phyloP scores from a whole-genome alignment of 1,140 invertebrate genomes.

The Chymomyza costata region DNA sequence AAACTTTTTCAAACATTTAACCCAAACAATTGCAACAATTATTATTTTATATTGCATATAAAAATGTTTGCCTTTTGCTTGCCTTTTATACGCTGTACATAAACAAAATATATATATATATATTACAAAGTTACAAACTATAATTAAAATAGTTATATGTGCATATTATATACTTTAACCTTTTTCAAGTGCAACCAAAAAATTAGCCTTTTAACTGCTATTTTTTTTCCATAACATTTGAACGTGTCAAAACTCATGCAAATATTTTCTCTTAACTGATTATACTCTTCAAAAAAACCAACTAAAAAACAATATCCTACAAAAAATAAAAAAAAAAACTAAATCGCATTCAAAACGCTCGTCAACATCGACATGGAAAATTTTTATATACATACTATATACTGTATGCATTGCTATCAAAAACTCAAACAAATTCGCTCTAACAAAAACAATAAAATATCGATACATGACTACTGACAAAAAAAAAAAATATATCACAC shows the following conservation, averaged over 20 bases:
- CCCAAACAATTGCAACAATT: too few species aligned
- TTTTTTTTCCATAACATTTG: conserved; percentile 47
- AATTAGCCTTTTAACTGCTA: conserved; percentile 16
- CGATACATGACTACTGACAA: too few species aligned
- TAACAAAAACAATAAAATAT: conserved; percentile 35
- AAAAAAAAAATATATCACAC: conserved; percentile 13
- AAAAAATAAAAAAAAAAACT: conserved; percentile 39
- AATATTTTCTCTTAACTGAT: conserved; percentile 60
- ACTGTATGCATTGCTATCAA: conserved; percentile 36
- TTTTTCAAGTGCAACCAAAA: conserved; percentile 5
- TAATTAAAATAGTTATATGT: too few species aligned
- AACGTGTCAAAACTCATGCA: conserved; percentile 58
- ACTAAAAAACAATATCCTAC: conserved; percentile 22
- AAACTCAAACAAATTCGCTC: conserved; percentile 33
- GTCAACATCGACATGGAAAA: conserved; percentile 52
- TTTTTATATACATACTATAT: conserved; percentile 28
- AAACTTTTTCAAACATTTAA: too few species aligned
- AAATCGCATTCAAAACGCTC: conserved; percentile 40
- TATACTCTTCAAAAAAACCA: conserved; percentile 44
- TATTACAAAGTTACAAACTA: too few species aligned
- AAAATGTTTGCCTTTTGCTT: conserved; percentile 31
- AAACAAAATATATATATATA: too few species aligned
- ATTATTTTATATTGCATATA: background rate
- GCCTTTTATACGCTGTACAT: conserved; percentile 25
- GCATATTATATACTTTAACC: too few species aligned